A percentile compares a stretch with the other conserved stretches of the same genome.
These are phyloP conservation scores for Oryctes rhinoceros DNA, from an alignment of 1,140 invertebrate genomes.

Conservation along the genomic window DNA sequence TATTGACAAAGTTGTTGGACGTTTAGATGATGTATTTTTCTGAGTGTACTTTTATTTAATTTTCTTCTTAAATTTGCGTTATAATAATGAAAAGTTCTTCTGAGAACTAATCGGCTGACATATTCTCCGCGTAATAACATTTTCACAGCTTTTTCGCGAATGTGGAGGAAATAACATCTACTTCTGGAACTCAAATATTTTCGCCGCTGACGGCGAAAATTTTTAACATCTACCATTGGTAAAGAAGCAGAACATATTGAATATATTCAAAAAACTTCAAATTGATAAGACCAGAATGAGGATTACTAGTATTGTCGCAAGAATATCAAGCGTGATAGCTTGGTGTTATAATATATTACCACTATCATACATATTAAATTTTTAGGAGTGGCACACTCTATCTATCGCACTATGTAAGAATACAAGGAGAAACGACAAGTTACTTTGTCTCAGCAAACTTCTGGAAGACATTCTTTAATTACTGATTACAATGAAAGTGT, in stretches of 20 bases:
- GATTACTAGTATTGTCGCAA: slow-evolving; percentile 1
- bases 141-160: too few species aligned
- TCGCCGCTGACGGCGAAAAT: too few species aligned
- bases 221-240: neutral
- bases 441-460: neutral
- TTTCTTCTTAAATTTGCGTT: too few species aligned
- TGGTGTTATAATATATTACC: neutral
- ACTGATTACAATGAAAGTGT: neutral
- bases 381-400: neutral
- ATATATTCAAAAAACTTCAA: neutral
- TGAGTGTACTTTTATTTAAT: too few species aligned
- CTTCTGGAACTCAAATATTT: too few species aligned
- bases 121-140: too few species aligned
- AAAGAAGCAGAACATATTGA: slow-evolving; percentile 14
- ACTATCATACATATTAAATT: neutral
- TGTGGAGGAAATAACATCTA: too few species aligned
- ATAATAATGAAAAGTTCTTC: too few species aligned
- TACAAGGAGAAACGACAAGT: neutral
- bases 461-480: neutral
- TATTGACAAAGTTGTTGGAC: too few species aligned
- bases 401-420: slow-evolving; percentile 8
- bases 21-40: too few species aligned
- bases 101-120: too few species aligned
- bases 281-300: neutral
- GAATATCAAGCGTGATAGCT: slow-evolving; percentile 14